Conservation (phyloP, 2,888 invertebrate species). For the Elegia similella region DNA sequence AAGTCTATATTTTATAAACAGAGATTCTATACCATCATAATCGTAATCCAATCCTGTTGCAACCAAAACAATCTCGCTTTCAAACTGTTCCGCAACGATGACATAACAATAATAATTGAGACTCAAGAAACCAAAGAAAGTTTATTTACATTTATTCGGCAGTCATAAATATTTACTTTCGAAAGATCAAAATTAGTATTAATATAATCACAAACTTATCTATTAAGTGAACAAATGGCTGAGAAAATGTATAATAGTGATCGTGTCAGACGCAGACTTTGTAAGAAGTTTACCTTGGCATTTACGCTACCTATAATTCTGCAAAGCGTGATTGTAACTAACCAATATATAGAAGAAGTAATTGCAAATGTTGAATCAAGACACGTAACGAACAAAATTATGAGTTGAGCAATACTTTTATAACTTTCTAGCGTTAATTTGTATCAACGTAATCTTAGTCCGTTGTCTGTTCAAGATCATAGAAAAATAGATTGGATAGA, state of each 20-base stretch:
- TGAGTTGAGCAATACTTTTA: constrained; percentile 2
- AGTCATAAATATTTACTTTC: constrained; percentile 28
- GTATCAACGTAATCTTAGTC: constrained; percentile 4
- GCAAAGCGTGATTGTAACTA: constrained; percentile 42
- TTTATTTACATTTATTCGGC: constrained; percentile 24
- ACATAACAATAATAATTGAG: constrained; percentile 28
- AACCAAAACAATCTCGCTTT: constrained; percentile 33
- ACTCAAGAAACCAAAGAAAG: constrained; percentile 14
- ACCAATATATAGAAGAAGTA: constrained; percentile 27
- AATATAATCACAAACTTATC: constrained; percentile 14
- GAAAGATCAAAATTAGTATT: constrained; percentile 23
- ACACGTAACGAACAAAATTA: constrained; percentile 15
- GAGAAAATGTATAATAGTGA: constrained; percentile 36
- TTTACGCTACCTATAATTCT: constrained; percentile 51
- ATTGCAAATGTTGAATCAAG: constrained; percentile 12
- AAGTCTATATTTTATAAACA: constrained; percentile 54
- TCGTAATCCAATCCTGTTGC: constrained; percentile 29
- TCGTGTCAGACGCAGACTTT: constrained; percentile 53
- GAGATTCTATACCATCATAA: not conserved
- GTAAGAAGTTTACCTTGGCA: constrained; percentile 71
- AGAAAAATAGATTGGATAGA: constrained; percentile 23
- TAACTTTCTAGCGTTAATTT: constrained; percentile 16
- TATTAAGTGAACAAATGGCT: constrained; percentile 7
- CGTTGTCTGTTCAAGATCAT: constrained; percentile 3
- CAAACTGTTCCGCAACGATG: constrained; percentile 31